A percentile compares a stretch with the other conserved stretches of the same genome.
These are phyloP conservation scores for Euura saliciscinereae DNA, from an alignment of 1,140 invertebrate genomes.

Conservation along the genomic window DNA sequence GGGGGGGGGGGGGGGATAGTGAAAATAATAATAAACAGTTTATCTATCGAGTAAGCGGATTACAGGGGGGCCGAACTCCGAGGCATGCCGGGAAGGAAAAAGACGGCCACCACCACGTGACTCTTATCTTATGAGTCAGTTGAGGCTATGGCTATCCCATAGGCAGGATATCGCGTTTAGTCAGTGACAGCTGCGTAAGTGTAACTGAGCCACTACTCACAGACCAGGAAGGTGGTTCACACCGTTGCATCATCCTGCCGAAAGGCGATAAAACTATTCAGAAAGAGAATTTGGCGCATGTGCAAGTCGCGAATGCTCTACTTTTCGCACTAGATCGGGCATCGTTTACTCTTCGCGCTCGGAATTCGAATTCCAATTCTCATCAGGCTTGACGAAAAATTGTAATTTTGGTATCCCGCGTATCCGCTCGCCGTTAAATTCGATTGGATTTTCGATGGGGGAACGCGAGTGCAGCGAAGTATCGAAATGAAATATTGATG, in stretches of 20 bases:
- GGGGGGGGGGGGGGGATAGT: constrained; percentile 12
- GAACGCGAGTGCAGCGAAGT: background rate
- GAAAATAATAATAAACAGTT: constrained; percentile 49
- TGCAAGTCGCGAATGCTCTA: no score
- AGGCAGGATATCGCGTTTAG: constrained; percentile 6
- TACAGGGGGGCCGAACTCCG: constrained; percentile 24
- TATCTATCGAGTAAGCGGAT: constrained; percentile 45
- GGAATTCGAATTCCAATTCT: no score
- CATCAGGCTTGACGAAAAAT: background rate
- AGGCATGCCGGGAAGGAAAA: background rate
- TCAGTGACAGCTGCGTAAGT: constrained; percentile 6
- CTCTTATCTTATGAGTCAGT: constrained; percentile 5
- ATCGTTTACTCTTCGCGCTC: no score
- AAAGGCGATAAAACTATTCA: no score
- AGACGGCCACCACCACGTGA: background rate
- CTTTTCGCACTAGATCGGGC: no score
- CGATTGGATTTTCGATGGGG: background rate
- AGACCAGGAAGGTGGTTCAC: no score
- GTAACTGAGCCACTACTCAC: background rate
- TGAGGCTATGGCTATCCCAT: background rate
- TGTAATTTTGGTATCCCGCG: background rate
- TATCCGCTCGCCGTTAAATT: background rate
- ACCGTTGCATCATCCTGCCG: no score
- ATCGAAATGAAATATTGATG: constrained; percentile 39
- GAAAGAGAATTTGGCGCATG: no score